Base-by-base conservation (phyloP, 2,797 vertebrate species). In the Fistularia tabacaria region DNA sequence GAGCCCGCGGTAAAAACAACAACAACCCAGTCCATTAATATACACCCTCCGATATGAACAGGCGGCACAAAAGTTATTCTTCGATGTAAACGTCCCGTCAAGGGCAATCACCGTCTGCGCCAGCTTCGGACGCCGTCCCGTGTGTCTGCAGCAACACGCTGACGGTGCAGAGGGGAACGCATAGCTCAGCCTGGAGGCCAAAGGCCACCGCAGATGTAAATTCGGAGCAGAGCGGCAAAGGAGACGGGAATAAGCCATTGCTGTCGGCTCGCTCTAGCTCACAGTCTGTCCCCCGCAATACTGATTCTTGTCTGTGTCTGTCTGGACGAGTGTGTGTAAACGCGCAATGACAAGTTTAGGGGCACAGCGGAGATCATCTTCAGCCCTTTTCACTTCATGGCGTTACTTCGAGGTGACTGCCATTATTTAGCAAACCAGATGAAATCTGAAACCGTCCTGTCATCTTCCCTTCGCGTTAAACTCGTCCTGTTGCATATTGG, bases 101-200 rank as follows among this genome's bases (percentile, higher is more conserved):
- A 25, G 2, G 25, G 25, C 25, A 25, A 25, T 25, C 25, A 25
- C 25, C 25, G 5, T 25, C 25, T 25, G 25, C 25, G 5, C 25
- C 25, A 3, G 25, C 25, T 5, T 25, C 25, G 44, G 41, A 61
- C 44, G 45, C 43, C 25, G 25, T 38, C n/a, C n/a, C n/a, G 37
- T 62, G 47, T 54, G 67, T 54, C 59, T 62, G 55, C 15, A 60
- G 46, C 6, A 40, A 49, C 62, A 68, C 62, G 7, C 80, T 69
- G 65, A 63, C 25, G 5, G 5, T 25, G 25, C 25, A 25, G 25
- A 5, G 2, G 74, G 82, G 79, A 77, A 67, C 7, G 40, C 63
- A 74, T 68, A 78, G 72, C 46, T 82, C 84, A 79, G 82, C 77
- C 79, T 77, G 65, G 49, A 77, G 57, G 71, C 76, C 71, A 87